phyloP scores from a whole-genome alignment of 2,113 vertebrate genomes.

The Petrocephalus zakoni region DNA sequence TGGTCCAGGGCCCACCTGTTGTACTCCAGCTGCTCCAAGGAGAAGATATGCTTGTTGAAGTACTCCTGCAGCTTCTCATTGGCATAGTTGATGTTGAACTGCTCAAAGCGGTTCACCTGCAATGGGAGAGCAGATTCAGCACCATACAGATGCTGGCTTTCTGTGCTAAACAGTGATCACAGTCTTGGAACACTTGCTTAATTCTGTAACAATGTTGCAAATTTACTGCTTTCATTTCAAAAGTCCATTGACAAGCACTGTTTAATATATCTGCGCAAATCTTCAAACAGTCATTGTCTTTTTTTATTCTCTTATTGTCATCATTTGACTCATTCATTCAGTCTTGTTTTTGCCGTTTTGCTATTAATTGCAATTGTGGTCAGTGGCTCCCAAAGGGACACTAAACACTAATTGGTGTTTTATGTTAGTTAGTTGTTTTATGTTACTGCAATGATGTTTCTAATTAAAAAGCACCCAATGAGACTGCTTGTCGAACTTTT shows the following conservation, averaged over 20 bases:
- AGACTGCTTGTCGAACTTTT: not conserved
- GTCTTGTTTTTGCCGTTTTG: too few relatives aligned
- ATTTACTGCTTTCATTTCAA: not conserved
- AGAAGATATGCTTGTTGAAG: conserved; percentile 93
- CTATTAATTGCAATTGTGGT: too few relatives aligned
- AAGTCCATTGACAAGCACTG: not conserved
- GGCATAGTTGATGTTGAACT: conserved; percentile 91
- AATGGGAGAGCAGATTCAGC: not conserved
- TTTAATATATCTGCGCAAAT: not conserved
- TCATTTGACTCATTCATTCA: not conserved
- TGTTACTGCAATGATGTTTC: not conserved
- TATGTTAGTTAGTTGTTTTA: too few relatives aligned
- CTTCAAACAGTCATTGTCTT: not conserved
- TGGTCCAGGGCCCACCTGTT: conserved; percentile 65
- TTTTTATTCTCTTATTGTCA: not conserved
- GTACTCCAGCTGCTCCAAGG: conserved; percentile 87
- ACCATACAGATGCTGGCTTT: not conserved
- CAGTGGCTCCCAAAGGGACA: too few relatives aligned
- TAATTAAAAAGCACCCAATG: too few relatives aligned
- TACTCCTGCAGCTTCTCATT: conserved; percentile 91
- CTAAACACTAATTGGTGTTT: too few relatives aligned
- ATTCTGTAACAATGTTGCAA: not conserved
- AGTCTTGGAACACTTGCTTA: not conserved
- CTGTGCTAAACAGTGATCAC: not conserved
- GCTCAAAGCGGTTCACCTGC: conserved; percentile 87